Base-by-base conservation (phyloP, 2,888 invertebrate genomes). In the Hanleya hanleyi region DNA sequence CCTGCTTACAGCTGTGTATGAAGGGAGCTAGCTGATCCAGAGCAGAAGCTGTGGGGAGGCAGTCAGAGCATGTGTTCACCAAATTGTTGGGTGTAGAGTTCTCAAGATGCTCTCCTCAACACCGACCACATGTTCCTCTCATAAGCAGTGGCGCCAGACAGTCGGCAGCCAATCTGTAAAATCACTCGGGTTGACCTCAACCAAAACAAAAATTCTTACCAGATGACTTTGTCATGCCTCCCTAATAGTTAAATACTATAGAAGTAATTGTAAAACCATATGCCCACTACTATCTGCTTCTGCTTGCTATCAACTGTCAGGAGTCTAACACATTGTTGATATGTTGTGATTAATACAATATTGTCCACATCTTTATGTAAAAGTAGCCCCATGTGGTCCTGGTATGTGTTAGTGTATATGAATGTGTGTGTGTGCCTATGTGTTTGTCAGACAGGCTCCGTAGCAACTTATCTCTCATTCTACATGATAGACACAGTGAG, bases 161-260 rank as follows among this genome's bases (percentile, higher is more conserved):
- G 78, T 73, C 78, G 69, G 69, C 57, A 26, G 57, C 66, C 67
- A 76, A 75, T 73, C 78, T 78, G 78, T 67, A 66, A 66, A 73
- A 78, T 70, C 78, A 67, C 72, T 78, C 66, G 57, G 22, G 57
- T 57, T 75, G 77, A 78, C 78, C 77, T 68, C 73, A 65, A 65
- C 71, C 64, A 67, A 71, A 75, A 75, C 73, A 65, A 69, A 78
- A 75, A 78, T 70, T 69, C 69, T 71, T 71, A 67, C 76, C 76
- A 76, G 69, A 74, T 78, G 78, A 71, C 72, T 76, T 74, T 71
- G 74, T 66, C 75, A 74, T 76, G 74, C 74, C 67, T 73, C 67
- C 69, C 74, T 78, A 76, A 78, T 78, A 72, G 71, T 74, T 78
- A 78, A 78, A 78, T 74, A 78, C 76, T 76, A 78, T 78, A 78